These are phyloP conservation scores for Aleiodes testaceus DNA, from an alignment of 2,888 invertebrate genomes.

Conservation along the genomic window DNA sequence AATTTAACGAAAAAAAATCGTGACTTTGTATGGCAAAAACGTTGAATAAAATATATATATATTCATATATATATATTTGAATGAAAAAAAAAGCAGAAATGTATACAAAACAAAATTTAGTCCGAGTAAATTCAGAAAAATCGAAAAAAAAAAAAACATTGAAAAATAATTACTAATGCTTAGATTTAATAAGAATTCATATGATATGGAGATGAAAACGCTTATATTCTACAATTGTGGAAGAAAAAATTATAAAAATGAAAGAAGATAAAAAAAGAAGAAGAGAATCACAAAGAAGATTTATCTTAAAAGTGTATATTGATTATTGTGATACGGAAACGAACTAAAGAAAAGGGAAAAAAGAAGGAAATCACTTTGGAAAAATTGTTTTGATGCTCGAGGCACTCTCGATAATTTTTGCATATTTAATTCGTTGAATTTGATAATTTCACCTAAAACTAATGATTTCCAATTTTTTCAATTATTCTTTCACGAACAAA, in stretches of 20 bases:
- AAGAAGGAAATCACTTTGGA: conserved; percentile 38
- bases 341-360: conserved; percentile 43
- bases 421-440: no score
- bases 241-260: conserved; percentile 50
- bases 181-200: conserved; percentile 41
- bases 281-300: conserved; percentile 54
- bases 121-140: conserved; percentile 46
- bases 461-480: conserved; percentile 1
- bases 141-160: conserved; percentile 32
- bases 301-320: conserved; percentile 55
- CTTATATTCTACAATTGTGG: conserved; percentile 65
- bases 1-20: neutral
- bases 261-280: conserved; percentile 11
- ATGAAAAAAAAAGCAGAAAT: conserved; percentile 36
- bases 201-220: conserved; percentile 61
- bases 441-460: neutral
- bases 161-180: conserved; percentile 38
- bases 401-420: neutral
- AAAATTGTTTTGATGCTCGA: conserved; percentile 16
- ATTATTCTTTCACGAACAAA: neutral
- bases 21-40: conserved; percentile 49
- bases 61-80: neutral
- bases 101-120: conserved; percentile 53
- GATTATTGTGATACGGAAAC: conserved; percentile 30
- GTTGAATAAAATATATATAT: conserved; percentile 14